Conservation (phyloP, 2,113 vertebrate species). For the Murina feae region DNA sequence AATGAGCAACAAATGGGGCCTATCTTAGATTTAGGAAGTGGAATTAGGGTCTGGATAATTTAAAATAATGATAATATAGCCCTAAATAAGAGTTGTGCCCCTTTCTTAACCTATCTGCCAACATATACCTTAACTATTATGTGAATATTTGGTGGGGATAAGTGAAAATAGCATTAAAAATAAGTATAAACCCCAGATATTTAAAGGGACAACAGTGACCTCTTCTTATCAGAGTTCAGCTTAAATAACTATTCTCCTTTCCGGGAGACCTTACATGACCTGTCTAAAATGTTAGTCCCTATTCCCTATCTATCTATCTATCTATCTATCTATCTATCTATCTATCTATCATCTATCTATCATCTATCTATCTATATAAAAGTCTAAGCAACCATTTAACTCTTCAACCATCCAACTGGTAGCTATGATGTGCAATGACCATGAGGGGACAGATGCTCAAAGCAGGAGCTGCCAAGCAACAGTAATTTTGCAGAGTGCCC, state of each 20-base stretch:
- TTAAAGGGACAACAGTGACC: neutral
- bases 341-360: too few species aligned
- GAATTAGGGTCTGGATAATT: neutral
- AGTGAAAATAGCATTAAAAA: neutral
- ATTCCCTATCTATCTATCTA: neutral
- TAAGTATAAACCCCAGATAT: neutral
- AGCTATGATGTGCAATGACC: too few species aligned
- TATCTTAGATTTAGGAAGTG: neutral
- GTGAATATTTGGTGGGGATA: neutral
- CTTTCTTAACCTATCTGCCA: neutral
- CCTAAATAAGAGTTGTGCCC: neutral
- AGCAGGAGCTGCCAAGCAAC: too few species aligned
- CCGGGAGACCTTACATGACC: neutral
- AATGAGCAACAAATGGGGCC: neutral
- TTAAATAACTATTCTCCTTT: neutral
- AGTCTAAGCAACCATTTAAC: too few species aligned
- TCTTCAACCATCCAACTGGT: too few species aligned
- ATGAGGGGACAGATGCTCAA: too few species aligned
- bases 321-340: too few species aligned
- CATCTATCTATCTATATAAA: too few species aligned
- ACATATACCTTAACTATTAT: neutral
- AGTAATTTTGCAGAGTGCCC: too few species aligned
- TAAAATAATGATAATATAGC: neutral
- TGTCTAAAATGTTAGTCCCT: neutral
- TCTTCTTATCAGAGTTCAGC: neutral